Conservation (phyloP, 1,140 invertebrate genomes). For the Zaprionus inermis region DNA sequence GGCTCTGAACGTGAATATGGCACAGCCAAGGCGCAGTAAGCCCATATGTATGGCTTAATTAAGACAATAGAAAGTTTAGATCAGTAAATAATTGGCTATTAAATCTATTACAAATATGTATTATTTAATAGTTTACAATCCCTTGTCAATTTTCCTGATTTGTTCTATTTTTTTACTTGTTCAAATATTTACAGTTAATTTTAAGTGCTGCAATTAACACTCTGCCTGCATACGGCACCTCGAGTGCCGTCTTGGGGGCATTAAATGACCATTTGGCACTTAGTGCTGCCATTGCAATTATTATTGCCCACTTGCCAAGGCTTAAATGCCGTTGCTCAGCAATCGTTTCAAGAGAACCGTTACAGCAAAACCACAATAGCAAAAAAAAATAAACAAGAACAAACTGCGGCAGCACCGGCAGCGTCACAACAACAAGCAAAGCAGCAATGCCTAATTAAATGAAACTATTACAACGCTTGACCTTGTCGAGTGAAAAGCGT, state of each 20-base stretch:
- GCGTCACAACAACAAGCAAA: slow-evolving; percentile 43
- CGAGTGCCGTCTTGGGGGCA: background rate
- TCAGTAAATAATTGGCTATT: too few species aligned
- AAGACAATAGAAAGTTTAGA: too few species aligned
- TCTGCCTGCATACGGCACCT: too few species aligned
- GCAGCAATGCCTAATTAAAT: slow-evolving; percentile 57
- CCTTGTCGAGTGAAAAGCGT: slow-evolving; percentile 37
- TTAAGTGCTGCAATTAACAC: background rate
- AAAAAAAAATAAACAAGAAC: slow-evolving; percentile 32
- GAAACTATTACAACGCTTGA: slow-evolving; percentile 61
- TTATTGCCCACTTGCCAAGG: slow-evolving; percentile 4
- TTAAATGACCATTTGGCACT: slow-evolving; percentile 7
- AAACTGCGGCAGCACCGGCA: slow-evolving; percentile 13
- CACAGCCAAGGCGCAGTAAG: background rate
- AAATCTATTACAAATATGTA: too few species aligned
- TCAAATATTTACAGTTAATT: background rate
- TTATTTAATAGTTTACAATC: too few species aligned
- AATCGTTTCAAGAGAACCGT: slow-evolving; percentile 21
- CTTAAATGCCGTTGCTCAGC: slow-evolving; percentile 11
- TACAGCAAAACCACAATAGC: slow-evolving; percentile 35
- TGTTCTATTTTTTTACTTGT: too few species aligned
- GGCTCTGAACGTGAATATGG: slow-evolving; percentile 14
- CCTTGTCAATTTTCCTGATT: too few species aligned
- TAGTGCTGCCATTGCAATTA: slow-evolving; percentile 17
- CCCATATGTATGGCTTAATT: too few species aligned